Evolutionary conservation across 2,888 invertebrate genomes (phyloP).

Genomic region (Drosophila paracracens): DNA sequence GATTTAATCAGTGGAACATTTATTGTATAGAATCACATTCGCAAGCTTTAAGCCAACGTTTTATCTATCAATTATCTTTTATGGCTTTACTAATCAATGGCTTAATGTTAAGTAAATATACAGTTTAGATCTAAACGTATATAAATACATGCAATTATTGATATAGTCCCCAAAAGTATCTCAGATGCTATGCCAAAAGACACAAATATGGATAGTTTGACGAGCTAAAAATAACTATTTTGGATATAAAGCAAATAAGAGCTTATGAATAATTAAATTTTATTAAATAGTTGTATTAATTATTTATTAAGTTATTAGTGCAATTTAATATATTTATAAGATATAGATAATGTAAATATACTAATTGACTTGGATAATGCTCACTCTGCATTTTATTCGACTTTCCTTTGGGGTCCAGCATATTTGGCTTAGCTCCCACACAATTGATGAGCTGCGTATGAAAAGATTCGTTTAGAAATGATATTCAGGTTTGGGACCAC

Average conservation of each 20-base stretch:
- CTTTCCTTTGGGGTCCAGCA: background rate
- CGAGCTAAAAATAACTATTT: background rate
- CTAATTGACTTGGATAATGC: background rate
- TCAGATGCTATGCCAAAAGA: background rate
- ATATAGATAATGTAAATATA: background rate
- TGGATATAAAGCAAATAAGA: background rate
- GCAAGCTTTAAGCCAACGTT: background rate
- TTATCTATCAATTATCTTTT: constrained; percentile 5
- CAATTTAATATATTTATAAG: background rate
- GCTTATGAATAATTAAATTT: background rate
- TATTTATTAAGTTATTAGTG: background rate
- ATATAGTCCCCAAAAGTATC: background rate
- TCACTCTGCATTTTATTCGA: background rate
- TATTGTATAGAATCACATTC: background rate
- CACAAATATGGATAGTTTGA: background rate
- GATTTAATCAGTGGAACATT: background rate
- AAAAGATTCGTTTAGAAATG: background rate
- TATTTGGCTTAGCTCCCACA: background rate
- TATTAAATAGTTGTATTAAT: background rate
- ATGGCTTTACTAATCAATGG: background rate
- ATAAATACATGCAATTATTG: background rate
- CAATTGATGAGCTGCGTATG: background rate
- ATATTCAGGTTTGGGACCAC: constrained; percentile 30
- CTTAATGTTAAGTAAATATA: background rate
- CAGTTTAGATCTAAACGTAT: background rate